Base-by-base conservation (phyloP, 2,888 invertebrate species). In the Andrena marginata region DNA sequence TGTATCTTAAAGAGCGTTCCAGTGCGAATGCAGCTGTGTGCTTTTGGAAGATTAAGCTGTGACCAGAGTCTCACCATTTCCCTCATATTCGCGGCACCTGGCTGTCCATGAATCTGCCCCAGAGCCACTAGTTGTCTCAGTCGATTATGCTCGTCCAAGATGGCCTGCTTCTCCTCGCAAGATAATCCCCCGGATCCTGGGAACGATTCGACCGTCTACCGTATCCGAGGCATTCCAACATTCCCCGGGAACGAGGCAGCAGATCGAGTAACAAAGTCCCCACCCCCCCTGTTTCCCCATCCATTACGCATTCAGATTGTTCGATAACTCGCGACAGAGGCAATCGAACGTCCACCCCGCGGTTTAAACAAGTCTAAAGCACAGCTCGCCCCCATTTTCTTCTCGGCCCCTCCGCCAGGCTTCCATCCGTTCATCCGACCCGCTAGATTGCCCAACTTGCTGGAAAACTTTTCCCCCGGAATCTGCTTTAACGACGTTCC, bases 11-110 rank as follows among this genome's bases (percentile, higher is more conserved):
- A 42, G 0, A 42, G 1, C 4, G 42, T 1, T 5, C 42, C 42
- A 16, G 16, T 42, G 16, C 42, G 16, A 42, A 42, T 42, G 16
- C 16, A 16, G 42, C 16, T 42, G 16, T 42, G 0, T 16, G 13
- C 5, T 42, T 16, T 13, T 5, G 13, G 35, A 49, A 48, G 29
- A 62, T 81, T 42, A 33, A 42, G 70, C 60, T 8, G 54, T 8
- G 54, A 49, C n/a, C 20, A n/a, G 42, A 8, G 6, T 86, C 95
- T 94, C 94, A 97, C 97, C 96, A 98, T 96, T 95, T 98, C 97
- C 95, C 97, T 96, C 97, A 98, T 97, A 94, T 98, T 97, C 89
- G 97, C 96, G 33, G 97, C 97, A 72, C 97, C 96, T 26, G 97
- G 97, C 91, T 98, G 98, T 73, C 96, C 96, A 87, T 95, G 95